phyloP scores from a whole-genome alignment of 2,797 vertebrate species.

The Tapera naevia region DNA sequence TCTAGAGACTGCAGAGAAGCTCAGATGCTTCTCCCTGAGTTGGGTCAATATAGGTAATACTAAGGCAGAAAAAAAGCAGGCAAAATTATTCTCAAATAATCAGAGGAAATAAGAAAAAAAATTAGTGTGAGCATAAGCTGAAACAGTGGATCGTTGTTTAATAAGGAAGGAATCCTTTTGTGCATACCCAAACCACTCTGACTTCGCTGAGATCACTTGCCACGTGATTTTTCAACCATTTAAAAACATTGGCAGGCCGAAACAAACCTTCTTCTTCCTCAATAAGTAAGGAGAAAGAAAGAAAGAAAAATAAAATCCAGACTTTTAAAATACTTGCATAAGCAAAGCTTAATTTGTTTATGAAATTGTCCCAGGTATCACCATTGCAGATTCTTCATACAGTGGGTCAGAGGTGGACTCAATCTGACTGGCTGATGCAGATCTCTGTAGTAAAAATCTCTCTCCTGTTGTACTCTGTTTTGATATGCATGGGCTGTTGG shows the following conservation, averaged over 20 bases:
- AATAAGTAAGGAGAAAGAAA: background rate
- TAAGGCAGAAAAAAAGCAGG: background rate
- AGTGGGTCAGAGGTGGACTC: accelerated
- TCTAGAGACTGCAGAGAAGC: background rate
- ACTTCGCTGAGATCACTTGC: background rate
- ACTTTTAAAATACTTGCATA: background rate
- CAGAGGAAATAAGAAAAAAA: background rate
- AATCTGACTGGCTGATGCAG: background rate
- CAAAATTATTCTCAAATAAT: background rate
- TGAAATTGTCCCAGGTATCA: background rate
- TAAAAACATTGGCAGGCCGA: background rate
- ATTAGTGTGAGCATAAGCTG: background rate
- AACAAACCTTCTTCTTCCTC: background rate
- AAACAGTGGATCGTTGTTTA: background rate
- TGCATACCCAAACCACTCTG: background rate
- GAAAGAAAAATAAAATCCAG: background rate
- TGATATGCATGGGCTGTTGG: background rate
- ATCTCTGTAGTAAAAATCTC: background rate
- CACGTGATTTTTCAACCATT: background rate
- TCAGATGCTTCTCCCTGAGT: background rate
- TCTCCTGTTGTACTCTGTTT: background rate
- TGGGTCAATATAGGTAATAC: background rate
- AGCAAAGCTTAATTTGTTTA: background rate
- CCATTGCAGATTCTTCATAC: background rate
- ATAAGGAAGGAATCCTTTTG: background rate